Base-by-base conservation (phyloP, 2,888 invertebrate species). In the Melinaea menophilus region DNA sequence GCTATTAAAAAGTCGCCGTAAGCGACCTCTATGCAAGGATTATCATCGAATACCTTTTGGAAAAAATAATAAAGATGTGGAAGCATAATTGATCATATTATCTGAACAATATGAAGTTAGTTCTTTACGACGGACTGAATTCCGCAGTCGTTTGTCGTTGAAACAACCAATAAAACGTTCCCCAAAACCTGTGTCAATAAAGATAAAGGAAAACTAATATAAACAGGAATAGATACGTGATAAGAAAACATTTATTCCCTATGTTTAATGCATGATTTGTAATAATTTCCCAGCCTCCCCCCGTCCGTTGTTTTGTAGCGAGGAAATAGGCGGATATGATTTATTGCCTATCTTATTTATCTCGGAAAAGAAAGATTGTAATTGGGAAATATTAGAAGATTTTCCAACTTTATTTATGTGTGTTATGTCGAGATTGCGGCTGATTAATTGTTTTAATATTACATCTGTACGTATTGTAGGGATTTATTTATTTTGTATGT, bases 251-350 rank as follows among this genome's bases (percentile, higher is more conserved):
- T 90, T 90, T 90, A 90, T 90, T 90, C 89, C 86, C 90, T 82
- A 90, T 90, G 90, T 90, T 90, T 90, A 90, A 90, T 90, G 90
- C 90, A 90, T 90, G 90, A 90, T 90, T 89, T 89, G 90, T 90
- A 89, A 89, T 90, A 90, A 90, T 90, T 90, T 86, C 81, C 85
- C 86, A 83, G 81, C 85, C 82, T 84, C 85, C 88, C 85, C 82
- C 73, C 75, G 81, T 77, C 81, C 81, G 85, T 88, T 89, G 88
- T 90, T 88, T 89, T 86, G 87, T 86, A 80, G 79, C 80, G 85
- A 82, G 81, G 85, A 85, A 88, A 88, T 86, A 84, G 88, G 82
- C 86, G 82, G 79, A 77, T 79, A 86, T 89, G 90, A 90, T 89
- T 85, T 88, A 90, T 85, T 71, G 79, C 78, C 80, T 84, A 79